Conservation (phyloP, 2,797 vertebrate species). For the Enteromius treurensis region DNA sequence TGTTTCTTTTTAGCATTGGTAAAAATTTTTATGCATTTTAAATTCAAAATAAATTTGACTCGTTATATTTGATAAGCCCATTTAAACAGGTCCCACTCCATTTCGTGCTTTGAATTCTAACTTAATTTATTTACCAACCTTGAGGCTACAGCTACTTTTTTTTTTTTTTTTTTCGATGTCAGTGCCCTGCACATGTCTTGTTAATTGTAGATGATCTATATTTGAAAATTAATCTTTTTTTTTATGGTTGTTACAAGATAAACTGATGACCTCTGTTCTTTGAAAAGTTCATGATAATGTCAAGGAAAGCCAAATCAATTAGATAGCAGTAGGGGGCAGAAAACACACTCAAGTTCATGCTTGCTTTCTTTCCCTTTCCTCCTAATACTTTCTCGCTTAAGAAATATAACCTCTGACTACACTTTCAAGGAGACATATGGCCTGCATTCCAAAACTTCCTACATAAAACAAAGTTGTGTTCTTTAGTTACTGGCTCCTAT, state of each 20-base stretch:
- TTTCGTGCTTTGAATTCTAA: neutral
- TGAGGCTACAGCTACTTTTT: neutral
- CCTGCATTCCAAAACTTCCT: neutral
- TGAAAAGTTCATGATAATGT: slow-evolving; percentile 46
- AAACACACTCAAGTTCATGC: slow-evolving; percentile 16
- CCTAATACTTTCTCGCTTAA: neutral
- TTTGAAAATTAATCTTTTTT: neutral
- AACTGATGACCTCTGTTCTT: slow-evolving; percentile 25
- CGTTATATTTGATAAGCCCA: neutral
- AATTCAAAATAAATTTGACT: neutral
- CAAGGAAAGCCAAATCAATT: slow-evolving; percentile 45
- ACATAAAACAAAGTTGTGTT: neutral
- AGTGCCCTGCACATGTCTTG: neutral
- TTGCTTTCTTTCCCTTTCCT: neutral
- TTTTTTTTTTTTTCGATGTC: neutral
- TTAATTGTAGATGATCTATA: neutral
- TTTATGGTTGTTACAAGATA: slow-evolving; percentile 29
- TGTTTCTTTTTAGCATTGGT: neutral
- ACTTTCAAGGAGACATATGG: neutral
- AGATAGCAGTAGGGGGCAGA: slow-evolving; percentile 26
- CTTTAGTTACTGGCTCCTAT: neutral
- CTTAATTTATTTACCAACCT: neutral
- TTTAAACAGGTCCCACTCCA: neutral
- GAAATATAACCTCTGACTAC: neutral
- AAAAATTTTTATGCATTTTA: neutral